Conservation (phyloP, 1,140 invertebrate genomes). For the Ptiloglossa arizonensis region DNA sequence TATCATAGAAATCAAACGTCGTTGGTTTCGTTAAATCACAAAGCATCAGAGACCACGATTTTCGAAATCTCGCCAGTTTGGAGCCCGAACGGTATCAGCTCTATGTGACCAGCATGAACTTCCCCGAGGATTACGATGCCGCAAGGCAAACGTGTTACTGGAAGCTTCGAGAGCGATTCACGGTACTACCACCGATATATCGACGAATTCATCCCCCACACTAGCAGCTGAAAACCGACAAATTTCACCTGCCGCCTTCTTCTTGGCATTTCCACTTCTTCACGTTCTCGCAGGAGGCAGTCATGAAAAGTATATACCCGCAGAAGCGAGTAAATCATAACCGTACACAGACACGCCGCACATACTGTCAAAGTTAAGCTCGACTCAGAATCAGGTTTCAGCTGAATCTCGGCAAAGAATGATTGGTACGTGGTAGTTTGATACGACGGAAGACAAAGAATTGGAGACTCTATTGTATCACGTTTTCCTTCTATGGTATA, state of each 20-base stretch:
- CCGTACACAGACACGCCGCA: conserved; percentile 72
- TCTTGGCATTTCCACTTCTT: conserved; percentile 8
- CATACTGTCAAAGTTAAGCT: conserved; percentile 75
- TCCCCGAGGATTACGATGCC: conserved; percentile 54
- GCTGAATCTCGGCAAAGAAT: conserved; percentile 34
- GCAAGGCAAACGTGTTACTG: conserved; percentile 53
- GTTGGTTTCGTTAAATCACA: conserved; percentile 17
- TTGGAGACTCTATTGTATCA: conserved; percentile 55
- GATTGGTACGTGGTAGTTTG: conserved; percentile 35
- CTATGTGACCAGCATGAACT: conserved; percentile 63
- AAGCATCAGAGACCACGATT: conserved; percentile 11
- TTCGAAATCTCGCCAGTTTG: conserved; percentile 41
- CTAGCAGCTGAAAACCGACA: conserved; percentile 68
- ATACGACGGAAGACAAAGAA: conserved; percentile 52
- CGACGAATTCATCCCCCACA: conserved; percentile 63
- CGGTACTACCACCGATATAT: conserved; percentile 59
- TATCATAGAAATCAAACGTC: too few species aligned
- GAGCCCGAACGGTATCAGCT: conserved; percentile 51
- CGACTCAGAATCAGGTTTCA: conserved; percentile 50
- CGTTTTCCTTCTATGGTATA: neutral
- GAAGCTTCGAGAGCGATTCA: conserved; percentile 56
- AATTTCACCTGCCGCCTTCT: conserved; percentile 63
- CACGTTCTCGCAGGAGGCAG: conserved; percentile 16
- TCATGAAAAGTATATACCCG: conserved; percentile 35
- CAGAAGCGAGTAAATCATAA: conserved; percentile 74